Conservation (phyloP, 2,113 vertebrate genomes). For the Psettodes erumei region DNA sequence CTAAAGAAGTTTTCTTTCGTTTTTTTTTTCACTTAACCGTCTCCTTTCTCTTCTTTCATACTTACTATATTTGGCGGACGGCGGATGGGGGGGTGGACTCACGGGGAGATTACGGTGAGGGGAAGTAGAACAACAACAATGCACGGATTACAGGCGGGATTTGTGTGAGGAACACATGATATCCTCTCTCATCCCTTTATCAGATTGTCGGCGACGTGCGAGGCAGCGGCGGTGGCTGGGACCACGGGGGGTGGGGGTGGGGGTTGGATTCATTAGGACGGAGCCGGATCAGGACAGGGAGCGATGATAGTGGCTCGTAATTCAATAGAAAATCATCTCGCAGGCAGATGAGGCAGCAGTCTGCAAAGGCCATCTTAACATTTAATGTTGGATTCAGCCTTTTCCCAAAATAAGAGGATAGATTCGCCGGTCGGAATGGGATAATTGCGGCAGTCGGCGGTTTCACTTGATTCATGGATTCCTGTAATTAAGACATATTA, state of each 20-base stretch:
- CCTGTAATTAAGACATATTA: slow-evolving; percentile 21
- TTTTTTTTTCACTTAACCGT: slow-evolving; percentile 9
- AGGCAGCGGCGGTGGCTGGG: slow-evolving; percentile 44
- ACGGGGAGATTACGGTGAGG: slow-evolving; percentile 69
- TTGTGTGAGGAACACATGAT: slow-evolving; percentile 83
- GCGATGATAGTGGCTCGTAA: slow-evolving; percentile 44
- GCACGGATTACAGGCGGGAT: slow-evolving; percentile 82
- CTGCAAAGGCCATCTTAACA: slow-evolving; percentile 18
- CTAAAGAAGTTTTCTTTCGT: background rate
- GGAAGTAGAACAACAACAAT: slow-evolving; percentile 81
- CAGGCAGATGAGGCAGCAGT: slow-evolving; percentile 39
- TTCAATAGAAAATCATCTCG: slow-evolving; percentile 53
- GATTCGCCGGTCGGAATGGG: slow-evolving; percentile 29
- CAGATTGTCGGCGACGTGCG: slow-evolving; percentile 77
- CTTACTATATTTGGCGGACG: slow-evolving; percentile 52
- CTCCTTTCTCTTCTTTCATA: slow-evolving; percentile 40
- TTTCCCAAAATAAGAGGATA: slow-evolving; percentile 11
- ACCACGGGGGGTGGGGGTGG: slow-evolving; percentile 54
- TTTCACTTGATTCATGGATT: slow-evolving; percentile 19
- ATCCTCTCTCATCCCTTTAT: slow-evolving; percentile 82
- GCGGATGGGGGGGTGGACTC: slow-evolving; percentile 59
- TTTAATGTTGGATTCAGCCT: slow-evolving; percentile 13
- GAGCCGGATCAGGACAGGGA: slow-evolving; percentile 52
- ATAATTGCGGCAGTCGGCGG: slow-evolving; percentile 40
- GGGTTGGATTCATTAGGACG: slow-evolving; percentile 72